Conservation (phyloP, 2,797 vertebrate species). For the Tragelaphus eurycerus region DNA sequence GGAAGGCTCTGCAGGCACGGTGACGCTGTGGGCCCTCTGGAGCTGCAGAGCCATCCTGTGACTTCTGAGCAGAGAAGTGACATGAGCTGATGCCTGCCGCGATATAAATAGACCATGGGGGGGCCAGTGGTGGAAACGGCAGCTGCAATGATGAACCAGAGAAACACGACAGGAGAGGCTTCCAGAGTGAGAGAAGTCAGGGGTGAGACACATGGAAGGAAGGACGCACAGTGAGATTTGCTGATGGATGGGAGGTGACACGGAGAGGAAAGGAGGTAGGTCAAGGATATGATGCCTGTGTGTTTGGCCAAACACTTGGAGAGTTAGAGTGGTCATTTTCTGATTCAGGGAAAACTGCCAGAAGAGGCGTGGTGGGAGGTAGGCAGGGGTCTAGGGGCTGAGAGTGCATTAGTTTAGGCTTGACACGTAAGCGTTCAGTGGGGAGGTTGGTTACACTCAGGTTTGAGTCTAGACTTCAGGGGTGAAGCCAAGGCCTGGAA, state of each 20-base stretch:
- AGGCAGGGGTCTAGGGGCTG: accelerated
- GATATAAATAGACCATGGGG: not conserved
- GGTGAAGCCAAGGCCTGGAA: no score
- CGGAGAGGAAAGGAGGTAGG: not conserved
- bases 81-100: accelerated
- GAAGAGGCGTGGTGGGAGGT: accelerated
- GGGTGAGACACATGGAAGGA: not conserved
- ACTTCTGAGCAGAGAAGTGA: not conserved
- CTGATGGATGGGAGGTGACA: not conserved
- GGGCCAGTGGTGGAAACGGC: accelerated
- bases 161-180: accelerated
- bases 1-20: accelerated
- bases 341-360: not conserved
- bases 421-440: accelerated
- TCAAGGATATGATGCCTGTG: not conserved
- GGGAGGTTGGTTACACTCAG: not conserved
- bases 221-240: not conserved
- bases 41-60: not conserved
- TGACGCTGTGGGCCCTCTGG: accelerated
- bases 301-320: not conserved
- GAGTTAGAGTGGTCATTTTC: not conserved
- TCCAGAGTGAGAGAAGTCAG: accelerated
- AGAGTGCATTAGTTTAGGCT: accelerated
- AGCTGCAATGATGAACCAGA: not conserved
- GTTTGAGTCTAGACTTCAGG: not conserved